Evolutionary conservation across 2,113 vertebrate genomes (phyloP).

Genomic region (Apteryx mantelli): DNA sequence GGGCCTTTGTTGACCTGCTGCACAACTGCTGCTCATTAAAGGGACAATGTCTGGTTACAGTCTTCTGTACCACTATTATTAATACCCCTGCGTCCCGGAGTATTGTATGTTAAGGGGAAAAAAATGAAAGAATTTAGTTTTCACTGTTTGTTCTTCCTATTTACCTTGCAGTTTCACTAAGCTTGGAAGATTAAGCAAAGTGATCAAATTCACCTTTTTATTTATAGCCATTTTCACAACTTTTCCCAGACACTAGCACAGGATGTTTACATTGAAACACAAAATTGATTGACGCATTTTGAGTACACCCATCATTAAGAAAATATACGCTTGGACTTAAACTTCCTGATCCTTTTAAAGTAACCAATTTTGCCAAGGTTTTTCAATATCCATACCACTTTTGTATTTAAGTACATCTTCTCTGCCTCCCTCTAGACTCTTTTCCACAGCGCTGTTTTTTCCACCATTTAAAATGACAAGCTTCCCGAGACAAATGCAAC

Average conservation of each 20-base stretch:
- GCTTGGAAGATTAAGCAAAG: background rate
- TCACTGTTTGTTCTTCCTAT: background rate
- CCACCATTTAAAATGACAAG: background rate
- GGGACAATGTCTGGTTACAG: background rate
- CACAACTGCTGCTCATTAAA: background rate
- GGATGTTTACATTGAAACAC: conserved; percentile 19
- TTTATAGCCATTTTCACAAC: conserved; percentile 26
- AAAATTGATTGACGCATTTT: conserved; percentile 42
- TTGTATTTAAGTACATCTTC: background rate
- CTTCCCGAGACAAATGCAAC: background rate
- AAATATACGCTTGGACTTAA: conserved; percentile 37
- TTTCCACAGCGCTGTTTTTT: background rate
- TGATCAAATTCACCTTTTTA: background rate
- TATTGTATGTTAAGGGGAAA: accelerated
- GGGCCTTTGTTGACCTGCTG: background rate
- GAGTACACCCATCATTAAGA: conserved; percentile 3
- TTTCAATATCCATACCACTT: background rate
- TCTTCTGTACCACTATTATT: background rate
- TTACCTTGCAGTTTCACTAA: background rate
- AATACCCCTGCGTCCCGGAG: accelerated
- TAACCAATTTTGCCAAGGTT: background rate
- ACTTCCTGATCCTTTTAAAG: background rate
- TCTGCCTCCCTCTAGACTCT: background rate
- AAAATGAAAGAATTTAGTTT: background rate
- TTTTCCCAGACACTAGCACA: background rate